Evolutionary conservation across 2,113 vertebrate genomes (phyloP).

Genomic region (Brienomyrus longianalis): DNA sequence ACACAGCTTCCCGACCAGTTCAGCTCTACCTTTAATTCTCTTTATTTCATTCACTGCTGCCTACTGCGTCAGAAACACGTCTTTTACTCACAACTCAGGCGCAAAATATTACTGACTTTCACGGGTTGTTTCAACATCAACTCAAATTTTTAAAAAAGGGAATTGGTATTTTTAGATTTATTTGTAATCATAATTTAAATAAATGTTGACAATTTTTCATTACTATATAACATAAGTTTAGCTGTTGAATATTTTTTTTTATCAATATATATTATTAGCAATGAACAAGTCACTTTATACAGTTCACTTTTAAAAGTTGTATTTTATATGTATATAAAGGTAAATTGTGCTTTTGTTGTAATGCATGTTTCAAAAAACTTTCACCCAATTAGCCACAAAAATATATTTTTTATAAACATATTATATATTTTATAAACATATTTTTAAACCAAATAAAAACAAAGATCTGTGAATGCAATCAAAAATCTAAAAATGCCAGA

Average conservation of each 20-base stretch:
- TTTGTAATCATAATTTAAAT: neutral
- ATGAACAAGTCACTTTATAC: neutral
- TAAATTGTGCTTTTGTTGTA: neutral
- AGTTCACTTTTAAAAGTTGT: neutral
- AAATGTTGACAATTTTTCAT: neutral
- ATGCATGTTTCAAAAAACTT: neutral
- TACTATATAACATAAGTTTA: neutral
- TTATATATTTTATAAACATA: too few species aligned
- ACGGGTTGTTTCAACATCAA: neutral
- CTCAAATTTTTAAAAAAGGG: neutral
- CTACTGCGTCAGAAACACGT: neutral
- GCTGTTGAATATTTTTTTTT: neutral
- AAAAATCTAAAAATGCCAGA: too few species aligned
- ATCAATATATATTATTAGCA: neutral
- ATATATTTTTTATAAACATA: too few species aligned
- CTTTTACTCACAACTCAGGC: neutral
- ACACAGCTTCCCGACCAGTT: neutral
- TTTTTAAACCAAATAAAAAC: neutral
- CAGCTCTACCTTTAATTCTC: neutral
- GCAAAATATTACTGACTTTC: neutral
- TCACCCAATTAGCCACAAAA: neutral
- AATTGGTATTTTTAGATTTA: neutral
- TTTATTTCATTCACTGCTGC: neutral
- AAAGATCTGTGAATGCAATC: too few species aligned
- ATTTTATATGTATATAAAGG: neutral